Base-by-base conservation (phyloP, 2,888 invertebrate species). In the Lepidocyrtoides sp. region DNA sequence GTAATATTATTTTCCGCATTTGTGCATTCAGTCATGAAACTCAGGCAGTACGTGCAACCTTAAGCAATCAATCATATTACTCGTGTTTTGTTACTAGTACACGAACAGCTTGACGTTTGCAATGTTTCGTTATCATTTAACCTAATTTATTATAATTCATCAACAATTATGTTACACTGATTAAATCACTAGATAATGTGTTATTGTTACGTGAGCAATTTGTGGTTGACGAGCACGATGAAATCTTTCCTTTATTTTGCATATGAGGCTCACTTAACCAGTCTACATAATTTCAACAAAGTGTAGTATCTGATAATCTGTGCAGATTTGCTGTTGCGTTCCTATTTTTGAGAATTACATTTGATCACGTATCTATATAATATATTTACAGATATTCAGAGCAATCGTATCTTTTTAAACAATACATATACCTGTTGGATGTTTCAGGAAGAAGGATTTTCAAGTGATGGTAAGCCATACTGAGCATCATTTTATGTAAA, bases 241-340 rank as follows among this genome's bases (percentile, higher is more conserved):
- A n/a, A n/a, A n/a, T n/a, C n/a, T n/a, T n/a, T n/a, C n/a, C n/a
- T n/a, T n/a, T n/a, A n/a, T n/a, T n/a, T 0, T 44, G 26, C 44
- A 12, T 44, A 23, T 51, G 51, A 51, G 12, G 12, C 23, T 44
- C 5, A 44, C 1, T 72, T 44, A 44, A 14, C 7, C 41, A 26
- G 14, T 8, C 8, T 17, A 69, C n/a, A n/a, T 44, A 41, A 8
- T 23, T 23, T 32, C 23, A 0, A 72, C 72, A 23, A 72, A 36
- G 12, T 23, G 17, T 44, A 20, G n/a, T n/a, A n/a, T 72, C 20
- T 44, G 4, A 20, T 69, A 10, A 69, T 66, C 32, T 32, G 41
- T 72, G 72, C 44, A 44, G 72, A 14, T 72, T 72, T 72, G 29
- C 72, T 72, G 44, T 72, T 23, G 44, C 44, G 41, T 72, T 23